Evolutionary conservation across 1,140 invertebrate genomes (phyloP), one percentile per base, ranked within the genome.

Genomic region (Dreissena polymorpha): DNA sequence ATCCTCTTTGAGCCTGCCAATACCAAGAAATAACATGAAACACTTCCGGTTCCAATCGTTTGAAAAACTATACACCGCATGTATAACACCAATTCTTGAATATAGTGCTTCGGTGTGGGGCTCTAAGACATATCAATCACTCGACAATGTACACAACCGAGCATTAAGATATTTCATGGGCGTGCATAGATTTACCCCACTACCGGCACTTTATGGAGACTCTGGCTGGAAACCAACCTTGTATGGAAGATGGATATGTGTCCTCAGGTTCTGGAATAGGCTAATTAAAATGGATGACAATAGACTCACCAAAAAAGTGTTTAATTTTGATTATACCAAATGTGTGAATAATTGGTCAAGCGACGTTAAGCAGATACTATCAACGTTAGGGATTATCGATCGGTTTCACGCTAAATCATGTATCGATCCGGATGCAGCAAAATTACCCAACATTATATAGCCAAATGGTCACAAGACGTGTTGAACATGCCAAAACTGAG

Each of bases 101-200:
- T 85, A 81, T 69, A 50, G 77, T 39, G 55, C 77, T 3, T 69
- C 74, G 16, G 51, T 68, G n/a, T 84, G 83, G 83, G 83, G 74
- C 10, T 69, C n/a, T 55, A 71, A 72, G 72, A 14, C 23, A 21
- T 73, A 50, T 55, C 57, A 79, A 18, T 23, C 10, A 2, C 3
- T 69, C 14, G 83, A 79, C 29, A 79, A 57, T 13, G 25, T 79
- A 13, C 68, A 84, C 21, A 21, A 80, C 25, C 65, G 68, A 5
- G 82, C 74, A 12, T 55, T 57, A 27, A 18, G 73, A 23, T 76
- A 63, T 76, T 76, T 76, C 49, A 21, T 76, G 13, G 73, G 57
- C 13, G 49, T 73, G 12, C 27, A 73, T 25, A 51, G 49, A n/a
- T 73, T 53, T 25, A 57, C 71, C 16, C 29, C 73, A 18, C 13